Base-by-base conservation (phyloP, 2,797 vertebrate species). In the Picus viridis region DNA sequence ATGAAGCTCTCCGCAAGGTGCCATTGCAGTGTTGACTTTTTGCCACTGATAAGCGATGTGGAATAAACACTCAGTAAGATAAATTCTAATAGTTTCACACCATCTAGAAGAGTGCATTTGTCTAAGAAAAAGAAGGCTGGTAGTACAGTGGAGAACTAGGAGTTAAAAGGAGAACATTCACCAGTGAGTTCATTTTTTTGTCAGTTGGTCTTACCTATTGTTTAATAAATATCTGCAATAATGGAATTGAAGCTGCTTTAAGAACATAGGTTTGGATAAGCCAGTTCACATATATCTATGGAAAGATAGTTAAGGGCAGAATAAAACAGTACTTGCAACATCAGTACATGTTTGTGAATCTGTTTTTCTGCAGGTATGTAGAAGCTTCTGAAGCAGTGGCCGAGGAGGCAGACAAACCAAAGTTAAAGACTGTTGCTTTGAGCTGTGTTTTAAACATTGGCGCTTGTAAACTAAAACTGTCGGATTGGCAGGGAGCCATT, bases 401-500 rank as follows among this genome's bases (percentile, higher is more conserved):
- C 91, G 98, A 98, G 57, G 98, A 96, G 36, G 95, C 96, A 39
- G 95, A 96, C 29, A 96, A 97, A 95, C 96, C 97, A 61, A 98
- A 97, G 93, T 95, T 99, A 89, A 98, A 99, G 88, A 94, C 98
- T 30, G 89, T 97, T 2, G 98, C 98, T 41, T 96, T 99, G 96
- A 99, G 98, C 97, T 99, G 99, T 87, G 96, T 98, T 91, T 98
- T 99, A 91, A 99, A 99, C 97, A 99, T 98, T 0, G 98, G 98
- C 2, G 99, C 99, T 26, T 99, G 99, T 95, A 98, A 98, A 89
- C 98, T 99, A 93, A 99, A 99, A 96, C 95, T 98, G 95, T 98
- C 96, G 22, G 98, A 98, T 83, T 99, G 99, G 99, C 98, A 99
- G 96, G 99, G 98, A 7, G 99, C 99, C 10, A 68, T 99, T 69